These are phyloP conservation scores for Mesorhabditis sp. DNA, from an alignment of 2,888 invertebrate genomes.

Conservation along the genomic window DNA sequence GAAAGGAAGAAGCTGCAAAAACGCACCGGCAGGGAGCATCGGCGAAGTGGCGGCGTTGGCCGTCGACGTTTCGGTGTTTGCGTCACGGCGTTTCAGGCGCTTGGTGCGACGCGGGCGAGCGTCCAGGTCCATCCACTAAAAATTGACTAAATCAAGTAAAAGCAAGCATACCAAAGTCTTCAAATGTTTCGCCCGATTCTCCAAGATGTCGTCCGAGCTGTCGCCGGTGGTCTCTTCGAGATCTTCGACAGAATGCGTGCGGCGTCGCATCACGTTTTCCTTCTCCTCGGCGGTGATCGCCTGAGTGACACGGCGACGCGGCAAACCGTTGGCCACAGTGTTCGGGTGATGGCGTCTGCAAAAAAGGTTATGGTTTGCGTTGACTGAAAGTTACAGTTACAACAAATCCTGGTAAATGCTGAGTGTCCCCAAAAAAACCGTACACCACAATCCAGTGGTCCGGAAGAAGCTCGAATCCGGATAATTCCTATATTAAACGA, in stretches of 20 bases:
- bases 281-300: constrained; percentile 16
- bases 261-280: constrained; percentile 12
- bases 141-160: neutral
- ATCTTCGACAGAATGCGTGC: neutral
- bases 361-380: constrained; percentile 10
- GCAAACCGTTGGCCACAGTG: constrained; percentile 25
- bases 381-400: too few species aligned
- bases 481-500: too few species aligned
- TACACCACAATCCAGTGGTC: too few species aligned
- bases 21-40: neutral
- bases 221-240: neutral
- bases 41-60: neutral
- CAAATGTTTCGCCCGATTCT: neutral
- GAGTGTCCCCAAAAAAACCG: too few species aligned
- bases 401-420: too few species aligned
- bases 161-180: too few species aligned
- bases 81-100: neutral
- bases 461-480: too few species aligned
- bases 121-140: neutral
- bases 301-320: constrained; percentile 13
- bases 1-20: neutral
- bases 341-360: constrained; percentile 28
- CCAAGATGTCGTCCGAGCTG: neutral
- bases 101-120: neutral
- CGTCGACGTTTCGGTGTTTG: neutral